phyloP scores from a whole-genome alignment of 2,797 vertebrate species.

The Mycteria americana region DNA sequence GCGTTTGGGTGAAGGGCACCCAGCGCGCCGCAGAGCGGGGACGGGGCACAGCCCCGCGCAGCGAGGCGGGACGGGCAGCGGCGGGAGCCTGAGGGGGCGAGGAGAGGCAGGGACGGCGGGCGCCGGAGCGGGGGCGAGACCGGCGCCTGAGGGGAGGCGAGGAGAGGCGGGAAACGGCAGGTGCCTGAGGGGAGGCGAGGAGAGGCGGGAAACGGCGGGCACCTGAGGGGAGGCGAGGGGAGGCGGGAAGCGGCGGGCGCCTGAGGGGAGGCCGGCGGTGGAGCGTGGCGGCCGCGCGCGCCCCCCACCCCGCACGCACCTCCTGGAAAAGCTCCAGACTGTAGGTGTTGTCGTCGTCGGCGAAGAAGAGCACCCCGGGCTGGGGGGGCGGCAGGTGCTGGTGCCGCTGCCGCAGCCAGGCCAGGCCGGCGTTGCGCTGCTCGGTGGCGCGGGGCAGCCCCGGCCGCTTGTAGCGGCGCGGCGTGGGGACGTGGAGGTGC shows the following conservation, averaged over 20 bases:
- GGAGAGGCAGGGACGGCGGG: not conserved
- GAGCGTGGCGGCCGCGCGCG: not conserved
- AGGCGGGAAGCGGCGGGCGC: not conserved
- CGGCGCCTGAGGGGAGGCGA: not conserved
- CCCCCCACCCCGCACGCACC: constrained; percentile 69
- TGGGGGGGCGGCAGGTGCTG: constrained; percentile 74
- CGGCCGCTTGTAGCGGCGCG: constrained; percentile 89
- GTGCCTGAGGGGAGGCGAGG: not conserved
- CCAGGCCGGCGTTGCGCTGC: constrained; percentile 91
- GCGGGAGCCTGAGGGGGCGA: too few species aligned
- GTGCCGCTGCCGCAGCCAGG: constrained; percentile 89
- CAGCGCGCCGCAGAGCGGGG: not conserved
- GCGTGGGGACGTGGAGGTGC: constrained; percentile 92
- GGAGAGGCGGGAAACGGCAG: not conserved
- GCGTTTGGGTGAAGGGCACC: not conserved
- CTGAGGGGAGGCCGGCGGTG: not conserved
- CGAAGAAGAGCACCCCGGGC: constrained; percentile 93
- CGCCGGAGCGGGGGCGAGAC: not conserved
- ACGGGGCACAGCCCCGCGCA: not conserved
- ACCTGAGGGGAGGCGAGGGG: not conserved
- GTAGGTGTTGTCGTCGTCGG: constrained; percentile 98
- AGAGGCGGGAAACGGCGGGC: not conserved
- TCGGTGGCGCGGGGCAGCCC: constrained; percentile 94
- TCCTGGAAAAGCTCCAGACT: constrained; percentile 97
- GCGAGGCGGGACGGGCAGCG: not conserved